Conservation (phyloP, 2,888 invertebrate species). For the Drosophila trichaetosa region DNA sequence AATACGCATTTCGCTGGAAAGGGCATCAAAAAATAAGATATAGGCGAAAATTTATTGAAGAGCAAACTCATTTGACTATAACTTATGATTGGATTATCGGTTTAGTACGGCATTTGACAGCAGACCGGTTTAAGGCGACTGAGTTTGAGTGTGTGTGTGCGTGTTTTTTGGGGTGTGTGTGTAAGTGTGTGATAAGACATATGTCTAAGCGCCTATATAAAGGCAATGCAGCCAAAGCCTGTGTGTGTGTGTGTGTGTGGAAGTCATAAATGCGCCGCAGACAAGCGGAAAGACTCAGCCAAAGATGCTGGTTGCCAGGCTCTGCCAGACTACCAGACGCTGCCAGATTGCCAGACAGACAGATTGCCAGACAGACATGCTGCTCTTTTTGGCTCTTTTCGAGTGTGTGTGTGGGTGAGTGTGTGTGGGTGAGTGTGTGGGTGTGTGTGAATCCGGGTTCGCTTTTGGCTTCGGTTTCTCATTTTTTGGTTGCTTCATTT, state of each 20-base stretch:
- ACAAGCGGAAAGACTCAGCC: constrained; percentile 72
- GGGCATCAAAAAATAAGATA: constrained; percentile 39
- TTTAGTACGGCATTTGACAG: constrained; percentile 81
- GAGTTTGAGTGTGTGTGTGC: constrained; percentile 14
- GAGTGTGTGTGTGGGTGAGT: constrained; percentile 17
- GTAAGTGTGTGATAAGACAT: constrained; percentile 71
- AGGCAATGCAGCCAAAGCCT: constrained; percentile 56
- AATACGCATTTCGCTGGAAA: not conserved
- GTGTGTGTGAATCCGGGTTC: constrained; percentile 20
- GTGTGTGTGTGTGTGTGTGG: constrained; percentile 32
- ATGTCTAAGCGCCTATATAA: constrained; percentile 75
- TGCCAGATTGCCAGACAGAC: constrained; percentile 11
- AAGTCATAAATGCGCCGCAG: constrained; percentile 78
- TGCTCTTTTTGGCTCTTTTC: constrained; percentile 56
- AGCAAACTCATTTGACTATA: constrained; percentile 81
- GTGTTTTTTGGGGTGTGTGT: constrained; percentile 18
- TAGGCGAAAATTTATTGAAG: constrained; percentile 74
- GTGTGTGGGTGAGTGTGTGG: not conserved
- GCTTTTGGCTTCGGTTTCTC: constrained; percentile 46
- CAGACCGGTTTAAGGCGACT: constrained; percentile 29
- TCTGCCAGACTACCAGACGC: constrained; percentile 24
- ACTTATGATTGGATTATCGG: constrained; percentile 81
- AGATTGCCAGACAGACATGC: constrained; percentile 20
- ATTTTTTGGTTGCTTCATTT: constrained; percentile 71
- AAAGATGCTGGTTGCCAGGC: constrained; percentile 73